These are phyloP conservation scores for Enteromius treurensis DNA, from an alignment of 2,797 vertebrate species.

Conservation along the genomic window DNA sequence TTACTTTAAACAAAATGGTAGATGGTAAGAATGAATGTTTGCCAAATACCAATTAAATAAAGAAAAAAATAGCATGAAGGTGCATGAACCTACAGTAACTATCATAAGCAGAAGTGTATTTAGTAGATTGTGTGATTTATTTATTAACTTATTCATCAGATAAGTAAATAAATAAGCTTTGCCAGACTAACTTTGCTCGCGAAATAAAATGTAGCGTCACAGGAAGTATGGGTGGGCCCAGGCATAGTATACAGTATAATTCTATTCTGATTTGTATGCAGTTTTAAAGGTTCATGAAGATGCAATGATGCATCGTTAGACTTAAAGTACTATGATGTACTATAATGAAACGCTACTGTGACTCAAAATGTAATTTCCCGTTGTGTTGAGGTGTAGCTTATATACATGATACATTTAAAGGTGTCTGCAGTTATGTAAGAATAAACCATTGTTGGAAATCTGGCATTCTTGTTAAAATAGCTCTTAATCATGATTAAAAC, in stretches of 20 bases:
- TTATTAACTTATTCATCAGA: neutral
- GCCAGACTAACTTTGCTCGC: too few species aligned
- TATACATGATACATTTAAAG: neutral
- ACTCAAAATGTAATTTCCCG: neutral
- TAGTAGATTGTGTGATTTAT: too few species aligned
- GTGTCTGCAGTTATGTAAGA: neutral
- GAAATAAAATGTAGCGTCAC: too few species aligned
- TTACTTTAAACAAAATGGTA: constrained; percentile 3
- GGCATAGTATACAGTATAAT: too few species aligned
- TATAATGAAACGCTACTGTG: neutral
- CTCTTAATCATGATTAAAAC: neutral
- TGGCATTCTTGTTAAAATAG: neutral
- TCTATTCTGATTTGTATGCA: neutral
- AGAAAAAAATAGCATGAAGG: neutral
- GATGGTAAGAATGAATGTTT: neutral
- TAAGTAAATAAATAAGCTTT: too few species aligned
- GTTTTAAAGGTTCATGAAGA: neutral
- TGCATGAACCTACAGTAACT: neutral
- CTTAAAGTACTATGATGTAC: neutral
- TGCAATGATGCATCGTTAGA: neutral
- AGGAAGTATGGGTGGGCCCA: too few species aligned
- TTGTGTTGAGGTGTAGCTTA: neutral
- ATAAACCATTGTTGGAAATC: neutral
- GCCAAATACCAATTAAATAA: neutral
- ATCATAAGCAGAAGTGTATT: too few species aligned